Conservation (phyloP, 2,797 vertebrate species). For the Rousettus madagascariensis region DNA sequence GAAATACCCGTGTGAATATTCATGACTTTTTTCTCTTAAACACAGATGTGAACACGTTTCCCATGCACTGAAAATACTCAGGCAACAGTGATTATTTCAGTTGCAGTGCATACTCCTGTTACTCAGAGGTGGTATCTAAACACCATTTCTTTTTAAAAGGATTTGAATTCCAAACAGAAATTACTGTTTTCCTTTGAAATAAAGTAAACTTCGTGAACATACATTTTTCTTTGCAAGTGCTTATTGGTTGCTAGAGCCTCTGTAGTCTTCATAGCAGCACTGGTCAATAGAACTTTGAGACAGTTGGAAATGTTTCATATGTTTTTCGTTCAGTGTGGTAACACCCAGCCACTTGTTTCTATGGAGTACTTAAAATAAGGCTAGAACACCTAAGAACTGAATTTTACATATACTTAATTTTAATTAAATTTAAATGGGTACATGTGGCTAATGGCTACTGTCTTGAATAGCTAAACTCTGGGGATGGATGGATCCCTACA, state of each 20-base stretch:
- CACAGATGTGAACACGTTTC: not conserved
- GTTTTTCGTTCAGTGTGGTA: not conserved
- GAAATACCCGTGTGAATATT: not conserved
- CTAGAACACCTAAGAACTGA: not conserved
- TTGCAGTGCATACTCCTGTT: not conserved
- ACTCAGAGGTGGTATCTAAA: not conserved
- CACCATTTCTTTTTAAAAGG: not conserved
- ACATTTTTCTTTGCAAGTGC: not conserved
- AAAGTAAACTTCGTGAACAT: not conserved
- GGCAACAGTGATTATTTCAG: not conserved
- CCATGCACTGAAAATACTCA: not conserved
- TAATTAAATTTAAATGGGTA: not conserved
- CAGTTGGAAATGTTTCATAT: not conserved
- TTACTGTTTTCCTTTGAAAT: not conserved
- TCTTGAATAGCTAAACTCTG: not conserved
- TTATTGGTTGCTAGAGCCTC: not conserved
- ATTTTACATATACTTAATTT: not conserved
- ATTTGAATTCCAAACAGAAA: constrained; percentile 10
- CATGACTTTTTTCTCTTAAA: not conserved
- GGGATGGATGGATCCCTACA: not conserved
- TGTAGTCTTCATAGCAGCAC: not conserved
- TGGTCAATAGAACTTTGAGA: not conserved
- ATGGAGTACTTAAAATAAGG: not conserved
- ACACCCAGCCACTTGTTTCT: not conserved
- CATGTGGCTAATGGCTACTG: not conserved